Conservation (phyloP, 2,113 vertebrate species). For the Candoia aspera region DNA sequence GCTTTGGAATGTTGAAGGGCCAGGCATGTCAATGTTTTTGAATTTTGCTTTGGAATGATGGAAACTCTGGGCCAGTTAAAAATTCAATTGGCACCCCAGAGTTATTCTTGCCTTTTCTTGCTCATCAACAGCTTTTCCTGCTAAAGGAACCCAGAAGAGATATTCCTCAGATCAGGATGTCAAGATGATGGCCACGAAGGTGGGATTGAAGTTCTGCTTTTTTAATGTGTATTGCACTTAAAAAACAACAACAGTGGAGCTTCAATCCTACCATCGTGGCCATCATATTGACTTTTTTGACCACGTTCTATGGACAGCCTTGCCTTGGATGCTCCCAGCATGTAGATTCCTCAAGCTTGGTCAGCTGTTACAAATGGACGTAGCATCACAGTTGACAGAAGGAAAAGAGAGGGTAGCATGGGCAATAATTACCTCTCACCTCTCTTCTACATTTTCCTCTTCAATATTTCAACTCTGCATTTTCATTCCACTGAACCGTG, state of each 20-base stretch:
- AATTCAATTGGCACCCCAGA: background rate
- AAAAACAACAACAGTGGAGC: background rate
- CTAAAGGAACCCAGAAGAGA: background rate
- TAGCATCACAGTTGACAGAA: background rate
- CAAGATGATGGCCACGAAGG: no score
- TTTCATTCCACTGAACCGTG: slow-evolving; percentile 57
- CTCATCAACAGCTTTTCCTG: no score
- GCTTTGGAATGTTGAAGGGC: no score
- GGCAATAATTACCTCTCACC: accelerated
- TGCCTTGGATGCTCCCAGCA: no score
- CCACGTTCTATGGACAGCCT: no score
- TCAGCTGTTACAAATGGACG: background rate
- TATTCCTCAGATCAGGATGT: background rate
- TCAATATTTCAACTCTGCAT: slow-evolving; percentile 19
- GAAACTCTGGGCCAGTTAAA: no score
- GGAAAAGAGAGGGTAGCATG: accelerated
- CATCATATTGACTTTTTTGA: background rate
- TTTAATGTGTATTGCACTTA: no score
- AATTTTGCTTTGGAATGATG: no score
- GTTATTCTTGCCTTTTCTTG: background rate
- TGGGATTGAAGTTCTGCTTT: no score
- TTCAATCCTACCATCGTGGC: background rate
- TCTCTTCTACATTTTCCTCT: background rate
- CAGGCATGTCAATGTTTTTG: no score
- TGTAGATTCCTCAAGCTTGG: background rate